Base-by-base conservation (phyloP, 2,113 vertebrate genomes). In the Loxodonta africana region DNA sequence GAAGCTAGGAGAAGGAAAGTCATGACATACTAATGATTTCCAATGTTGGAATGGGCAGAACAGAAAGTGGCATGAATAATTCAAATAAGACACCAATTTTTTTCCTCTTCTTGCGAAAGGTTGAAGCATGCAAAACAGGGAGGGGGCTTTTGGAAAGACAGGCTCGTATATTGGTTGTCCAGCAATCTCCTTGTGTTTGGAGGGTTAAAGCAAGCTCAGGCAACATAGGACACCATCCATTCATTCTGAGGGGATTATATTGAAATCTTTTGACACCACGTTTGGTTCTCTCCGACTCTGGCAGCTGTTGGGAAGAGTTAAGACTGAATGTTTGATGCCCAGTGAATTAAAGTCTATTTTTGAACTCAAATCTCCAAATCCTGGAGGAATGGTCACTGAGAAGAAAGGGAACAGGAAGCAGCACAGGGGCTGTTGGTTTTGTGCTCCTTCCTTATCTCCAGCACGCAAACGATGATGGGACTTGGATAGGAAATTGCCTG, bases 11-110 rank as follows among this genome's bases (percentile, higher is more conserved):
- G 89, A 78, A 97, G 89, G 84, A 76, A 98, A 98, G 96, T 98
- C 98, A 96, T 97, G 98, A 96, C 93, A 97, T 97, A 98, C 98
- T 98, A 98, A 99, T 98, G 98, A 97, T 95, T 97, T 98, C 98
- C 97, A 97, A 98, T 89, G 94, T 96, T 90, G 95, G 97, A 97
- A 98, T 98, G 97, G 98, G 97, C 97, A 92, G 98, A 98, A 96
- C 63, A 94, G 97, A 96, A 97, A 98, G 97, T 91, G 63, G 77
- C 92, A 98, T 99, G 99, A 99, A 99, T 99, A 99, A 99, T 99
- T 99, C 98, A 99, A 89, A 92, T 25, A 94, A 97, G 98, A 97
- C 98, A 97, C 97, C 95, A 76, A 97, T 95, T 98, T 98, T 96
- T 87, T 94, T 65, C 20, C 28, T 73, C 88, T 96, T 97, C 96